These are phyloP conservation scores for Drosophila willistoni DNA, from an alignment of 1,140 invertebrate genomes.

Conservation along the genomic window DNA sequence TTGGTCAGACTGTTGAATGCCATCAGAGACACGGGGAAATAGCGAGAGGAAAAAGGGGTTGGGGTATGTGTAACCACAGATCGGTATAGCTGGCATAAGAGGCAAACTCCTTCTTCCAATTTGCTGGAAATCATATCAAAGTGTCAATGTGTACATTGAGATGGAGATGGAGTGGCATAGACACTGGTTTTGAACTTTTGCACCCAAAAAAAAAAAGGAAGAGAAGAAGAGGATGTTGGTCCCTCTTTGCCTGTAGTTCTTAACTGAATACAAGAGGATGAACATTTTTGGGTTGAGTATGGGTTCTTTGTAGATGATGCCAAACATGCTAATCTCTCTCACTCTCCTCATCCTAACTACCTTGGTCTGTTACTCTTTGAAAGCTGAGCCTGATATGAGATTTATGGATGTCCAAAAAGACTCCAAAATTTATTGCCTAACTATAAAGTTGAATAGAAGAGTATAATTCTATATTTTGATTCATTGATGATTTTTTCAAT, in stretches of 20 bases:
- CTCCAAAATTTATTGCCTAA: background rate
- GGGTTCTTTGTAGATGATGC: constrained; percentile 2
- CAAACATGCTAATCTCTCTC: constrained; percentile 13
- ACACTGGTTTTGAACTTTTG: constrained; percentile 16
- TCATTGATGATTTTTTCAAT: too few relatives aligned
- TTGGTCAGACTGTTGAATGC: background rate
- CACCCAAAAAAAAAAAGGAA: background rate
- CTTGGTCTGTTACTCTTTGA: background rate
- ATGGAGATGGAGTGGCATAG: constrained; percentile 22
- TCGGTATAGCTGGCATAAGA: constrained; percentile 12
- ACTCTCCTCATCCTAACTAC: background rate
- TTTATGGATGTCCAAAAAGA: background rate
- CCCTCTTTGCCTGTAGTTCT: background rate
- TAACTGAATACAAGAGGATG: constrained; percentile 14
- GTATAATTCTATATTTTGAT: too few relatives aligned
- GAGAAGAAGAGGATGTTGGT: background rate
- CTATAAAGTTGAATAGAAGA: background rate
- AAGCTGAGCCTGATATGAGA: constrained; percentile 13
- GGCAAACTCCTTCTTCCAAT: constrained; percentile 10
- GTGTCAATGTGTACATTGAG: constrained; percentile 62
- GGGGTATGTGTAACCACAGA: constrained; percentile 28
- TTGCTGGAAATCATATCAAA: constrained; percentile 63
- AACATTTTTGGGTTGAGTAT: background rate
- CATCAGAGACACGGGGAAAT: background rate
- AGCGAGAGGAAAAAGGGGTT: too few relatives aligned